Evolutionary conservation across 2,797 vertebrate genomes (phyloP).

Genomic region (Hippocampus kuda): DNA sequence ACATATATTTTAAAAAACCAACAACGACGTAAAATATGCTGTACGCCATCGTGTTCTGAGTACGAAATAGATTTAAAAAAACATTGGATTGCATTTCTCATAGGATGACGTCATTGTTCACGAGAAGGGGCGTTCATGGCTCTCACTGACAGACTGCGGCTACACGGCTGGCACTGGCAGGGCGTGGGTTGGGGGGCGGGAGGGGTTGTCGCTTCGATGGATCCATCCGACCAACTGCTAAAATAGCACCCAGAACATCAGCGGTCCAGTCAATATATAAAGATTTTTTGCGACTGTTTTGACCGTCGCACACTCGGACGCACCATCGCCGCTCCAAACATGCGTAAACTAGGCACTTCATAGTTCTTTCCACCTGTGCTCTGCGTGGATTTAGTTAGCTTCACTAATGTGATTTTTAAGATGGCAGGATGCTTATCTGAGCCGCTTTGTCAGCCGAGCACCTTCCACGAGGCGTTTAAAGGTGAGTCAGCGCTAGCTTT

Average conservation of each 20-base stretch:
- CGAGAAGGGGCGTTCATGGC: slow-evolving; percentile 6
- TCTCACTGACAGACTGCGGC: slow-evolving; percentile 1
- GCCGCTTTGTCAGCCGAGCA: slow-evolving; percentile 64
- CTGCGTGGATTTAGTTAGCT: neutral
- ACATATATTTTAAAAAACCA: too few relatives aligned
- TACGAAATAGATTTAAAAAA: neutral
- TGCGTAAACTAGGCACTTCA: neutral
- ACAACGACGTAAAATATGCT: neutral
- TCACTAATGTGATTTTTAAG: slow-evolving; percentile 1
- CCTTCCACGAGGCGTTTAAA: slow-evolving; percentile 65
- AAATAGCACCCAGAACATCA: neutral
- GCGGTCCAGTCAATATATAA: neutral
- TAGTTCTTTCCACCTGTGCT: neutral
- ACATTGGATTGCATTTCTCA: slow-evolving; percentile 5
- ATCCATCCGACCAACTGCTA: neutral
- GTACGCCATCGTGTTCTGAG: neutral
- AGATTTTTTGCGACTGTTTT: too few relatives aligned
- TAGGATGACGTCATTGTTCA: slow-evolving; percentile 51
- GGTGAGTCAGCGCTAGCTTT: slow-evolving; percentile 47
- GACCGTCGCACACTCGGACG: neutral
- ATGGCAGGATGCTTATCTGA: slow-evolving; percentile 68
- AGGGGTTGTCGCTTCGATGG: too few relatives aligned
- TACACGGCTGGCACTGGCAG: neutral
- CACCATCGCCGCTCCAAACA: neutral
- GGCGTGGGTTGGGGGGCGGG: neutral